These are phyloP conservation scores for Holothuria glaberrima DNA, from an alignment of 35 echinoderm and acorn worm species.

Conservation along the genomic window DNA sequence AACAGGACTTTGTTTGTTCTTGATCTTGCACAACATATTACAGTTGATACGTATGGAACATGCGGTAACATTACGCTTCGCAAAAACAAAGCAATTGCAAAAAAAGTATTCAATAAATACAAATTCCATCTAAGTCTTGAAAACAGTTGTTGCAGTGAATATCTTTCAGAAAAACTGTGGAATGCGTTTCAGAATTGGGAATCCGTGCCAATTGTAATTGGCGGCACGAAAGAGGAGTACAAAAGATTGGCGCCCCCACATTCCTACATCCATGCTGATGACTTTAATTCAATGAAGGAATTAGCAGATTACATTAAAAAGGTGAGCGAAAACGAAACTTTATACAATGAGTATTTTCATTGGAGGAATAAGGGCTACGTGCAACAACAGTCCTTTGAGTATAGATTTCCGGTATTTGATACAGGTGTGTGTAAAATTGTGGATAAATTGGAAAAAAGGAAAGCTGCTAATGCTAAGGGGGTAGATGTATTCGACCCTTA, in stretches of 20 bases:
- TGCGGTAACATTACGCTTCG: constrained; percentile 23
- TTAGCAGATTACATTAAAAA: too few species aligned
- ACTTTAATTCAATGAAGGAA: too few species aligned
- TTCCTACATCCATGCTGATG: too few species aligned
- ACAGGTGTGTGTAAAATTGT: neutral
- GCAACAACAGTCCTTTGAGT: neutral
- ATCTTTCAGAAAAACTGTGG: too few species aligned
- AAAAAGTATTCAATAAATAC: constrained; percentile 3
- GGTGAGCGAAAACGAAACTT: too few species aligned
- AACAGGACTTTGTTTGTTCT: too few species aligned
- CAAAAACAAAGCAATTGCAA: neutral
- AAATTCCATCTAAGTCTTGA: constrained; percentile 36
- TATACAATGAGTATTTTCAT: constrained; percentile 46
- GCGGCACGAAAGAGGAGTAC: constrained; percentile 45
- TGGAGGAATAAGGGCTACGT: constrained; percentile 4
- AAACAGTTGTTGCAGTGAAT: constrained; percentile 54
- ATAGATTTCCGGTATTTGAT: neutral
- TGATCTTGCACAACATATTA: too few species aligned
- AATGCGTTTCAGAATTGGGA: too few species aligned
- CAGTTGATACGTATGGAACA: constrained; percentile 29
- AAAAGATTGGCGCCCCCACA: too few species aligned
- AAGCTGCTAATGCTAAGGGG: neutral
- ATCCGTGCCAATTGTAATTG: too few species aligned
- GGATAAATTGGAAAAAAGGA: too few species aligned
- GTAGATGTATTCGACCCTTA: too few species aligned